Conservation (phyloP, 2,797 vertebrate species). For the Fratercula arctica region DNA sequence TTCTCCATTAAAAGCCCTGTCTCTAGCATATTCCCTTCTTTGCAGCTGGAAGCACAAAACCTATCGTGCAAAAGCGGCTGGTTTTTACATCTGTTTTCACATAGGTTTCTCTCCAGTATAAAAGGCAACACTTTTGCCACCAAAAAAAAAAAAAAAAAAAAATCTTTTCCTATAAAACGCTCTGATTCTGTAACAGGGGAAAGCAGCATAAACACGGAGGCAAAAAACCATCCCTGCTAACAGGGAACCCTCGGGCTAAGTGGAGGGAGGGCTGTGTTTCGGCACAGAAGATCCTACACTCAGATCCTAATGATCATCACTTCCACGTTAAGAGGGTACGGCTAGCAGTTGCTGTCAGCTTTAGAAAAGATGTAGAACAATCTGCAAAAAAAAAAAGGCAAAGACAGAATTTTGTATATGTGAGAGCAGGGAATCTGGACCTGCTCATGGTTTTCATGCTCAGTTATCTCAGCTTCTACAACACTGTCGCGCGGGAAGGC, state of each 20-base stretch:
- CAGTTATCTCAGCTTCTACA: not conserved
- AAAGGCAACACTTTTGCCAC: not conserved
- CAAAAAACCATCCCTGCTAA: not conserved
- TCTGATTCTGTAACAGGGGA: not conserved
- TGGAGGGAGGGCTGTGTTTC: not conserved
- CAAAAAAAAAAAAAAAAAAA: not conserved
- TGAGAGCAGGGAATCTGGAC: not conserved
- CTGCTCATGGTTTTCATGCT: fast-evolving
- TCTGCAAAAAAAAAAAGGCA: not conserved
- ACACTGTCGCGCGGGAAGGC: fast-evolving
- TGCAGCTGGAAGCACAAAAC: not conserved
- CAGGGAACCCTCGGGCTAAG: not conserved
- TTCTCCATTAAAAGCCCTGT: not conserved
- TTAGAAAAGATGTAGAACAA: not conserved
- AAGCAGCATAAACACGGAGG: not conserved
- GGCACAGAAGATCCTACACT: not conserved
- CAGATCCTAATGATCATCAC: not conserved
- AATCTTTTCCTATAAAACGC: not conserved
- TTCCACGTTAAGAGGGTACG: fast-evolving
- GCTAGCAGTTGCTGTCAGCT: not conserved
- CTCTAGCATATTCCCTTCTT: not conserved
- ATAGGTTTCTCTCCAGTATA: not conserved
- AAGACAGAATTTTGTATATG: not conserved
- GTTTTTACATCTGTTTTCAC: not conserved
- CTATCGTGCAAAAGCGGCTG: not conserved